Evolutionary conservation across 2,888 invertebrate genomes (phyloP).

Genomic region (Lycophotia porphyrea): DNA sequence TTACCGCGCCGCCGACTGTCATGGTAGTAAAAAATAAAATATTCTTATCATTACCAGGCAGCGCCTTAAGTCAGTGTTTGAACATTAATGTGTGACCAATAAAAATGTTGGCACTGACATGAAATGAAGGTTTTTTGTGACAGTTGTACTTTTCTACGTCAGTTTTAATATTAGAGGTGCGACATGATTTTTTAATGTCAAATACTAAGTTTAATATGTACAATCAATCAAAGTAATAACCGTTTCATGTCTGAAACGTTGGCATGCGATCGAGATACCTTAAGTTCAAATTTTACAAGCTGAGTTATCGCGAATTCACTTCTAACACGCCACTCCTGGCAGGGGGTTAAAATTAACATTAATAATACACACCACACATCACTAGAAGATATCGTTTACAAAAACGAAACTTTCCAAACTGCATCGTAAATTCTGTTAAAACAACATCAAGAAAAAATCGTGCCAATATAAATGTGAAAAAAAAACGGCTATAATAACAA

Average conservation of each 20-base stretch:
- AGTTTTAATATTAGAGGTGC: constrained; percentile 37
- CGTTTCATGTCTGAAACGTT: constrained; percentile 9
- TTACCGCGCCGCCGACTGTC: constrained; percentile 57
- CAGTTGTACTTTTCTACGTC: constrained; percentile 33
- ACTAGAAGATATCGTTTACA: constrained; percentile 31
- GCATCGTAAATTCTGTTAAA: constrained; percentile 54
- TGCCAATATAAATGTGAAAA: constrained; percentile 60
- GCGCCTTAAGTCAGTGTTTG: constrained; percentile 59
- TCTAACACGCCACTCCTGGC: constrained; percentile 17
- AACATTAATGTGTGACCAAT: constrained; percentile 66
- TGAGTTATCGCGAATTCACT: constrained; percentile 27
- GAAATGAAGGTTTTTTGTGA: constrained; percentile 52
- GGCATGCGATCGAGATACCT: constrained; percentile 16
- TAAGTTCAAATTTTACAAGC: constrained; percentile 25
- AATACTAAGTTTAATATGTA: not conserved
- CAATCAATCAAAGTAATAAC: constrained; percentile 35
- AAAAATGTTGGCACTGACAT: constrained; percentile 59
- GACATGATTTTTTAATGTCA: constrained; percentile 9
- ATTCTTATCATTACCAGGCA: constrained; percentile 65
- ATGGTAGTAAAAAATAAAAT: constrained; percentile 66
- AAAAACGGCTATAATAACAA: constrained; percentile 50
- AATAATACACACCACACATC: constrained; percentile 28
- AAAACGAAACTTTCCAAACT: constrained; percentile 31
- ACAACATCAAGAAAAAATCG: constrained; percentile 42
- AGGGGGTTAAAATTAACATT: constrained; percentile 34